Percentiles rank a stretch among this genome's conserved stretches.
Evolutionary conservation across 1,140 invertebrate genomes (phyloP).

Genomic region (Bombus impatiens): DNA sequence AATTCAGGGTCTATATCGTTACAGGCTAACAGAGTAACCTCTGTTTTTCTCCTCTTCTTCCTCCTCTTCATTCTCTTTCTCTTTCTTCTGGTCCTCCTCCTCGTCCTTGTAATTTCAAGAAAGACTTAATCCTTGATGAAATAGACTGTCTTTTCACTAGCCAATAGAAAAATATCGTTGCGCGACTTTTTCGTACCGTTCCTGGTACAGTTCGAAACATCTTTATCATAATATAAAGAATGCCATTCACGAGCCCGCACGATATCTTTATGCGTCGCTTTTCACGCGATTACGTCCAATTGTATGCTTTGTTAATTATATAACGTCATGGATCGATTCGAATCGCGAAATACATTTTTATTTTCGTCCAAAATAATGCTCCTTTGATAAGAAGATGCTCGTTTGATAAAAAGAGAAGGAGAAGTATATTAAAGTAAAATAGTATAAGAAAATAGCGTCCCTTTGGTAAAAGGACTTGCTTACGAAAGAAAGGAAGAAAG

Average conservation of each 20-base stretch:
- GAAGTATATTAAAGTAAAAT: no score
- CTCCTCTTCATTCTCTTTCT: not conserved
- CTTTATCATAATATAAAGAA: constrained; percentile 53
- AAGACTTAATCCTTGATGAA: not conserved
- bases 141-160: constrained; percentile 8
- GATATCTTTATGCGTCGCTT: constrained; percentile 9
- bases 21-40: no score
- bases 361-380: not conserved
- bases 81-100: not conserved
- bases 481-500: no score
- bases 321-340: not conserved
- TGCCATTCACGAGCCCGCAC: constrained; percentile 31
- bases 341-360: not conserved
- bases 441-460: not conserved
- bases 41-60: not conserved
- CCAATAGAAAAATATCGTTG: not conserved
- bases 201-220: not conserved
- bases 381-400: not conserved
- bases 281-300: constrained; percentile 5
- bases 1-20: not conserved
- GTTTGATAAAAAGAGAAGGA: no score
- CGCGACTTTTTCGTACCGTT: constrained; percentile 19
- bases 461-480: not conserved
- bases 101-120: not conserved
- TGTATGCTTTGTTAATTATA: constrained; percentile 10